Percentiles rank a stretch among this genome's conserved stretches.
Evolutionary conservation across 1,140 invertebrate species (phyloP).

Genomic region (Venturia canescens): DNA sequence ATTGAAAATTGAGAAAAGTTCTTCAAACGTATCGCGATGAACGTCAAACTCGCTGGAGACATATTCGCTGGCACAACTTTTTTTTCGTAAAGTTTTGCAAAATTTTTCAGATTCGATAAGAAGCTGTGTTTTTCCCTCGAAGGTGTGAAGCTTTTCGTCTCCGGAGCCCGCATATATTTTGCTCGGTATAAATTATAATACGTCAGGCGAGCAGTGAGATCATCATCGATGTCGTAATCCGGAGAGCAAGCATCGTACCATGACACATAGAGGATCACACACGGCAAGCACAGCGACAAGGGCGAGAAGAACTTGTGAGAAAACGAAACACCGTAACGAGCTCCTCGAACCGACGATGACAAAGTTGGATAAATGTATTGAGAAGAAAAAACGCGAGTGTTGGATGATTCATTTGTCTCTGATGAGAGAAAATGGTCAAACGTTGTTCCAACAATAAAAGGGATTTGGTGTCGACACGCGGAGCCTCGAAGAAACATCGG

Average conservation of each 20-base stretch:
- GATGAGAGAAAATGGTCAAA: too few species aligned
- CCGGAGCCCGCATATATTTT: neutral
- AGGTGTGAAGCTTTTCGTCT: conserved; percentile 4
- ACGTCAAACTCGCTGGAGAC: neutral
- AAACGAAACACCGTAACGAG: neutral
- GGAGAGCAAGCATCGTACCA: conserved; percentile 51
- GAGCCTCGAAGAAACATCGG: too few species aligned
- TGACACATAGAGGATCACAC: conserved; percentile 53
- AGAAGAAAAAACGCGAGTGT: too few species aligned
- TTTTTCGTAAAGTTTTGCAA: neutral
- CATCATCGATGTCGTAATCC: conserved; percentile 66
- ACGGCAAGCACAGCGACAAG: neutral
- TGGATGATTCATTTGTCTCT: too few species aligned
- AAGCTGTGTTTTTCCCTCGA: neutral
- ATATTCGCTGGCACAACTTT: neutral
- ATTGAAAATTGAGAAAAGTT: too few species aligned
- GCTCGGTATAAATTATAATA: conserved; percentile 34
- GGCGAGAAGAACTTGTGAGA: conserved; percentile 28
- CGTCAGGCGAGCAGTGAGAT: conserved; percentile 58
- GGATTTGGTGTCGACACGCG: too few species aligned
- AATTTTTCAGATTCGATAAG: neutral
- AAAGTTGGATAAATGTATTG: conserved; percentile 14
- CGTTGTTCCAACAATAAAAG: too few species aligned
- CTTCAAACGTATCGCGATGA: neutral
- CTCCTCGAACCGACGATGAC: neutral